phyloP scores from a whole-genome alignment of 2,797 vertebrate genomes.

The Saxicola maurus region DNA sequence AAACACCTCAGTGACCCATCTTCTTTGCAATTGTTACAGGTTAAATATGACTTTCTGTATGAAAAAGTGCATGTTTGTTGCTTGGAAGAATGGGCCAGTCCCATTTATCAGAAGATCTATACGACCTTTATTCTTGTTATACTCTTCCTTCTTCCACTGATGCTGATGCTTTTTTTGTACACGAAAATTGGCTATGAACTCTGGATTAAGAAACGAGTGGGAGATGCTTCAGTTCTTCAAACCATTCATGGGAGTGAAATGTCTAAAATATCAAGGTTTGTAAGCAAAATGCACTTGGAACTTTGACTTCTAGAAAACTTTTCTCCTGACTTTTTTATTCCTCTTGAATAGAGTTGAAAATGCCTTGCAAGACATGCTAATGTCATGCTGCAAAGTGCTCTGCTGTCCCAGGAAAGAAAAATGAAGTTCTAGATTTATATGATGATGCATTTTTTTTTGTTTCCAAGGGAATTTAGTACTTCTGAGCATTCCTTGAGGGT shows the following conservation, averaged over 20 bases:
- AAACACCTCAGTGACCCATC: not conserved
- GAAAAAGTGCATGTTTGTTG: slow-evolving; percentile 74
- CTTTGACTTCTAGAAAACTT: not conserved
- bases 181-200: slow-evolving; percentile 74
- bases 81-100: slow-evolving; percentile 74
- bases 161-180: slow-evolving; percentile 72
- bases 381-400: not conserved
- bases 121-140: slow-evolving; percentile 73
- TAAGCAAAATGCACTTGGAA: not conserved
- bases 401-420: not conserved
- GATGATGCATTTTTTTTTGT: not conserved
- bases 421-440: not conserved
- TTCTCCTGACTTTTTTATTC: not conserved
- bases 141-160: slow-evolving; percentile 75
- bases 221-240: slow-evolving; percentile 73
- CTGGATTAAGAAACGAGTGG: slow-evolving; percentile 77
- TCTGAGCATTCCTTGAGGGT: not conserved
- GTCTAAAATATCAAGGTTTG: slow-evolving; percentile 76
- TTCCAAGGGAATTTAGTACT: not conserved
- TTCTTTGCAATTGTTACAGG: slow-evolving; percentile 56
- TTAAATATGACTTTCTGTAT: slow-evolving; percentile 77
- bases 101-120: slow-evolving; percentile 70
- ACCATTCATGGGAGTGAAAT: slow-evolving; percentile 75
- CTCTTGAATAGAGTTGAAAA: not conserved
- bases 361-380: not conserved